Base-by-base conservation (phyloP, 1,140 invertebrate genomes). In the Drosophila mayri region DNA sequence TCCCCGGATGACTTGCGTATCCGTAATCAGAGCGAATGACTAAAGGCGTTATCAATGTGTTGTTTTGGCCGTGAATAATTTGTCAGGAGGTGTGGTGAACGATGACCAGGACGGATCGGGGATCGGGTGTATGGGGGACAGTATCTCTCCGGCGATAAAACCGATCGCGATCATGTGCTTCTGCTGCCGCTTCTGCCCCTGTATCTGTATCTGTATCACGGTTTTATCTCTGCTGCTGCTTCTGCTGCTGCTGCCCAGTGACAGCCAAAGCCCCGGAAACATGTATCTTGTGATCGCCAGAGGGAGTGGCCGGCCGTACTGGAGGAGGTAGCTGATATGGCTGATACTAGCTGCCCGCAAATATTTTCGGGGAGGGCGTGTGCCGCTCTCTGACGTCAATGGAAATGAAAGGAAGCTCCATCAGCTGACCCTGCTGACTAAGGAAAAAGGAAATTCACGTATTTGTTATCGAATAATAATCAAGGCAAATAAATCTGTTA, bases 231-330 rank as follows among this genome's bases (percentile, higher is more conserved):
- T 62, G 32, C 57, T 32, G 16, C 54, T 44, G 20, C 54, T 25
- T 25, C 25, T 28, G 22, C 54, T 44, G 35, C 63, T 28, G 25
- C 43, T 44, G 35, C 63, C 41, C 57, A 20, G 35, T 62, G 70
- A 73, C 67, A 73, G 67, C 9, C 18, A 72, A 73, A 73, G 70
- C 70, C 22, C 66, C 70, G 70, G 70, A 73, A 73, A 73, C 30
- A 67, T 28, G 70, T 73, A 73, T 73, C 70, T 73, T 73, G 44
- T 60, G 70, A 73, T 73, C 70, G 54, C 37, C 16, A 12, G 18
- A 64, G 67, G 64, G 47, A 43, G 66, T 46, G 41, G n/a, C 63
- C 14, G n/a, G 9, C 8, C 12, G 60, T 14, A 14, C 20, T 38
- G 57, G 40, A 47, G 18, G 9, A 22, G 67, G 57, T 71, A 71